A percentile compares a stretch with the other conserved stretches of the same genome.
Conservation (phyloP, 2,113 vertebrate genomes). For the Perca schrenkii region DNA sequence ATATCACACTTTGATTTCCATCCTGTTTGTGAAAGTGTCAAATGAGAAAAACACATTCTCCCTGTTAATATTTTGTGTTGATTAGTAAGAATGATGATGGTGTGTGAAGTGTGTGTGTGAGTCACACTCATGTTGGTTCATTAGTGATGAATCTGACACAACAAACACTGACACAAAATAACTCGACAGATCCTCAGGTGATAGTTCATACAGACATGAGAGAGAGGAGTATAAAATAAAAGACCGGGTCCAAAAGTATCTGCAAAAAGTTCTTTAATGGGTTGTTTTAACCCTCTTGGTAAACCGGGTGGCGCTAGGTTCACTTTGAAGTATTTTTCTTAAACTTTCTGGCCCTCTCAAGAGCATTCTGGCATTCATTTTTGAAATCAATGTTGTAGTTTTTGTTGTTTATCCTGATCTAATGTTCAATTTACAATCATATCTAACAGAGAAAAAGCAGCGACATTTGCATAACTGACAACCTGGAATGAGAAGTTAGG, state of each 20-base stretch:
- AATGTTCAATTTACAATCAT: no score
- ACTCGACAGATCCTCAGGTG: not conserved
- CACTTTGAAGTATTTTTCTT: no score
- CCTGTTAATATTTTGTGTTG: not conserved
- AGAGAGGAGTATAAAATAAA: not conserved
- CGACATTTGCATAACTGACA: no score
- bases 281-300: conserved; percentile 3
- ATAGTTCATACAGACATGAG: not conserved
- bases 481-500: no score
- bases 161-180: not conserved
- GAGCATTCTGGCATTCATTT: not conserved
- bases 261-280: not conserved
- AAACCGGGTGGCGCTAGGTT: not conserved
- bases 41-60: not conserved
- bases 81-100: conserved; percentile 6
- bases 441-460: no score
- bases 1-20: not conserved
- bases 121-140: not conserved
- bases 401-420: not conserved
- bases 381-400: not conserved
- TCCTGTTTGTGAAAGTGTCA: not conserved
- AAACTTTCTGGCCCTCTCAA: not conserved
- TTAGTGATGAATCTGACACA: not conserved
- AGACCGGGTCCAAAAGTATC: not conserved
- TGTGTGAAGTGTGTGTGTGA: conserved; percentile 19